Conservation (phyloP, 1,140 invertebrate genomes). For the Cyclina sinensis region DNA sequence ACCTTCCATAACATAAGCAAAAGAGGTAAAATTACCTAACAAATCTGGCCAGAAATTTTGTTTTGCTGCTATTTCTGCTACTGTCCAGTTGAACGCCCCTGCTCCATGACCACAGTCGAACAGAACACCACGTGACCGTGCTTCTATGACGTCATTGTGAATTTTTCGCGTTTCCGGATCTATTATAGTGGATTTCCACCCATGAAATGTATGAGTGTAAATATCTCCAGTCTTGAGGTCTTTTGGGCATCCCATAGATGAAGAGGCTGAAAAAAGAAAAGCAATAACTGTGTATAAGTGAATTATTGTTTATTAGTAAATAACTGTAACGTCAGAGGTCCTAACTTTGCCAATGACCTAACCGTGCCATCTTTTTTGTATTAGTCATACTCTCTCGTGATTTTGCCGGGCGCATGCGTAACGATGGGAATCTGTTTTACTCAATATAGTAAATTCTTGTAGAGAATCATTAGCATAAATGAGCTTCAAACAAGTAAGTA, state of each 20-base stretch:
- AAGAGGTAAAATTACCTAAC: too few species aligned
- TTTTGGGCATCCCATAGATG: constrained; percentile 72
- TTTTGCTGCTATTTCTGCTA: constrained; percentile 75
- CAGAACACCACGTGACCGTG: constrained; percentile 77
- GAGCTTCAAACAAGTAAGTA: too few species aligned
- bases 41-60: constrained; percentile 82
- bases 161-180: constrained; percentile 67
- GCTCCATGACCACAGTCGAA: constrained; percentile 84
- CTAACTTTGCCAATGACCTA: too few species aligned
- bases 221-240: constrained; percentile 79
- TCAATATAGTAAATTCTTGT: too few species aligned
- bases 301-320: too few species aligned
- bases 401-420: too few species aligned
- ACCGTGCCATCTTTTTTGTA: too few species aligned
- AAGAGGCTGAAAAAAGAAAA: neutral
- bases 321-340: too few species aligned
- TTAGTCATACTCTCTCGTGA: too few species aligned
- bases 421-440: too few species aligned
- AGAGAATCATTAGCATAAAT: too few species aligned
- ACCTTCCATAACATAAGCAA: too few species aligned
- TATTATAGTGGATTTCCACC: constrained; percentile 71
- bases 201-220: constrained; percentile 81
- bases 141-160: constrained; percentile 74
- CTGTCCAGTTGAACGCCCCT: constrained; percentile 81
- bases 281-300: neutral